Evolutionary conservation across 1,140 invertebrate species (phyloP), one percentile per base, ranked within the genome.

Genomic region (Anastatus disparis): DNA sequence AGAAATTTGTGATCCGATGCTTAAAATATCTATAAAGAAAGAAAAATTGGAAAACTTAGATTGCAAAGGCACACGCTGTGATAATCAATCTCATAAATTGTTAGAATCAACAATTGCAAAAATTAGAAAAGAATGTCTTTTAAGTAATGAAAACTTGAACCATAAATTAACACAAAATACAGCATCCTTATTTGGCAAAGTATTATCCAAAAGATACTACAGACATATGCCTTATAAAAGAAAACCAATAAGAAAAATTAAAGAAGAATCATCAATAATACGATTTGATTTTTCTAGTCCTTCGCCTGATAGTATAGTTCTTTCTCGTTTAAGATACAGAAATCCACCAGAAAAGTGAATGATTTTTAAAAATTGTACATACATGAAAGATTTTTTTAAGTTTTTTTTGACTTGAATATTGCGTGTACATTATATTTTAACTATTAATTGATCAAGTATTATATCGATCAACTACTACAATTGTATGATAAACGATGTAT

Each of bases 211-310:
- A 74, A 79, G 62, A 27, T 87, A 79, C 80, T 75, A 72, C 63
- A 76, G 58, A n/a, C 73, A 44, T 26, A 80, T 58, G 59, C 79
- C 79, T 4, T 69, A 62, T 35, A 22, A 2, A 62, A 62, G n/a
- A 38, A 46, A 59, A 65, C 17, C 12, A 42, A 20, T 8, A 44
- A 12, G 9, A 9, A 26, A 42, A 26, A 0, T 44, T 24, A 3
- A 31, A 56, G 29, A 42, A 29, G 40, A 55, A 27, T 38, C 3
- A 29, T 17, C 13, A 53, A 35, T 87, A 40, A 76, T 78, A 70
- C 78, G 70, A 66, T 89, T 91, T 81, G 85, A 88, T 62, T 92
- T 92, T 82, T 82, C 86, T 40, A 86, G 83, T 55, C 87, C 87
- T 2, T 92, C 90, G 0, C 90, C 90, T 24, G 89, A 91, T 80